Percentiles rank a stretch among this genome's conserved stretches.
phyloP scores from a whole-genome alignment of 1,140 invertebrate species.

The Lordiphosa stackelbergi region DNA sequence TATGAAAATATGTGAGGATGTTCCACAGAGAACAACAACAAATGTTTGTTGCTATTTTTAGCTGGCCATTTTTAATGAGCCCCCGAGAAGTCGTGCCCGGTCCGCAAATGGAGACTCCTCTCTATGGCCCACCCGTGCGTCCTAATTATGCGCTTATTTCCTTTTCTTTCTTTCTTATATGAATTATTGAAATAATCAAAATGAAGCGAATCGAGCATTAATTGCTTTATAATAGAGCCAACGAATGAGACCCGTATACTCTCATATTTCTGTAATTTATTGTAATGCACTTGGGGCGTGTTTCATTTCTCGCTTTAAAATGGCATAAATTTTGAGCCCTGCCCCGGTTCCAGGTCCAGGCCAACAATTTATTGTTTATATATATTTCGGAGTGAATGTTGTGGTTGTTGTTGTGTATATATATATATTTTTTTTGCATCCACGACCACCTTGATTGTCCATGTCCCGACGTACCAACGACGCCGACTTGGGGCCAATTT shows the following conservation, averaged over 20 bases:
- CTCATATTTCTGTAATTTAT: constrained; percentile 75
- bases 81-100: constrained; percentile 22
- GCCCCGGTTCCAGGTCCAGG: constrained; percentile 20
- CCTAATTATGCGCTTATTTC: constrained; percentile 58
- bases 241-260: constrained; percentile 13
- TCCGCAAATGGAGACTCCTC: constrained; percentile 6
- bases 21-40: constrained; percentile 20
- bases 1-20: constrained; percentile 68
- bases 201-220: constrained; percentile 54
- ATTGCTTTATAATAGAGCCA: constrained; percentile 69
- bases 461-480: constrained; percentile 39
- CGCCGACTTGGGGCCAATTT: constrained; percentile 57
- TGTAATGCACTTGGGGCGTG: constrained; percentile 74
- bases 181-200: constrained; percentile 73
- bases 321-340: constrained; percentile 61
- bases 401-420: background rate
- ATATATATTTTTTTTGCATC: constrained; percentile 26
- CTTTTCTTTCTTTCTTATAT: constrained; percentile 42
- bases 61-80: constrained; percentile 63
- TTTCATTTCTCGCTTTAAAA: constrained; percentile 76
- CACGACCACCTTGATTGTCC: constrained; percentile 58
- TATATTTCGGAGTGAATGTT: background rate
- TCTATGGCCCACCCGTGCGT: constrained; percentile 50
- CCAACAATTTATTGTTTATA: constrained; percentile 57
- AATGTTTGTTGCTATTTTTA: constrained; percentile 71